Evolutionary conservation across 2,113 vertebrate genomes (phyloP).

Genomic region (Gobius niger): DNA sequence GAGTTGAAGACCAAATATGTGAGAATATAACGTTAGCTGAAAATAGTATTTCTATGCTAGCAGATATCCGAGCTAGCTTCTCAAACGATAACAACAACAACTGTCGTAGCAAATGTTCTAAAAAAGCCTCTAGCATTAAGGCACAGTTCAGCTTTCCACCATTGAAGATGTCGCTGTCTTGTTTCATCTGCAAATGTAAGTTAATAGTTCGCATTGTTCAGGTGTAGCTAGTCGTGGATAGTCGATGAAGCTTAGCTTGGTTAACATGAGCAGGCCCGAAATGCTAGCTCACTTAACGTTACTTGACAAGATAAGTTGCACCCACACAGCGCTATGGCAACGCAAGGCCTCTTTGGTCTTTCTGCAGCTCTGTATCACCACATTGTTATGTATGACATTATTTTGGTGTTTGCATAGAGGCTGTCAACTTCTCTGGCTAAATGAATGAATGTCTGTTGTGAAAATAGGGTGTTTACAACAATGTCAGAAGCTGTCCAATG

Average conservation of each 20-base stretch:
- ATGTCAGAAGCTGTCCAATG: too few relatives aligned
- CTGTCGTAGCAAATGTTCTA: background rate
- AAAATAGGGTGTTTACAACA: too few relatives aligned
- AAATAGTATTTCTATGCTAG: conserved; percentile 29
- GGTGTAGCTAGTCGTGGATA: background rate
- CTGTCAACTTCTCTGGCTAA: too few relatives aligned
- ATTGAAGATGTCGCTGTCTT: conserved; percentile 14
- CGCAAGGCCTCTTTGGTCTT: background rate
- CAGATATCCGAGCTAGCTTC: conserved; percentile 40
- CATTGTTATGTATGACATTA: too few relatives aligned
- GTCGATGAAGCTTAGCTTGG: conserved; percentile 27
- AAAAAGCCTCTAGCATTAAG: background rate
- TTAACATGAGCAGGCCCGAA: conserved; percentile 42
- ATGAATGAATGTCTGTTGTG: too few relatives aligned
- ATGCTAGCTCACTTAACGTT: conserved; percentile 35
- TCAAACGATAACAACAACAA: conserved; percentile 29
- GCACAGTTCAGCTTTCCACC: background rate
- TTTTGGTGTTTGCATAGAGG: too few relatives aligned
- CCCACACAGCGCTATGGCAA: conserved; percentile 18
- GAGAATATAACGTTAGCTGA: conserved; percentile 39
- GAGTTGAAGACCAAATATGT: conserved; percentile 18
- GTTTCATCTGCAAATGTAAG: conserved; percentile 21
- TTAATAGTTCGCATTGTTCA: conserved; percentile 26
- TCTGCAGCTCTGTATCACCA: background rate
- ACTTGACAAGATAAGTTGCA: conserved; percentile 44